Conservation (phyloP, 2,888 invertebrate species). For the Panopea generosa region DNA sequence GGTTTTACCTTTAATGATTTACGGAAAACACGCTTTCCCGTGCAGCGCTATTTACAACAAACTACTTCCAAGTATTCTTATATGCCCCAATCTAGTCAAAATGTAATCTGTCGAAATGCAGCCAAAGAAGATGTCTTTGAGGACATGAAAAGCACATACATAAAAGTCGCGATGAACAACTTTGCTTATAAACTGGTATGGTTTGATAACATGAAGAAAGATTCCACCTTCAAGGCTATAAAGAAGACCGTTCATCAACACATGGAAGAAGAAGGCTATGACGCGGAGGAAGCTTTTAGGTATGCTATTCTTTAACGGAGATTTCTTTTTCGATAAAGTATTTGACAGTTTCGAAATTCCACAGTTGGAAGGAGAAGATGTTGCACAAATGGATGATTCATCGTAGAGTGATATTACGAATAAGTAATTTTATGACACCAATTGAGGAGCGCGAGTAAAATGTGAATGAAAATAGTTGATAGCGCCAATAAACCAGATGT, state of each 20-base stretch:
- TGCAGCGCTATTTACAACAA: too few species aligned
- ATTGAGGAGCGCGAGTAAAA: too few species aligned
- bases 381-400: too few species aligned
- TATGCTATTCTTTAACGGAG: constrained; percentile 12
- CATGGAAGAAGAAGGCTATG: constrained; percentile 4
- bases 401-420: too few species aligned
- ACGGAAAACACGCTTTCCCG: too few species aligned
- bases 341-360: constrained; percentile 9
- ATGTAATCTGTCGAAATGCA: too few species aligned
- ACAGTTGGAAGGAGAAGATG: not conserved
- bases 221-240: constrained; percentile 12
- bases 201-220: constrained; percentile 16
- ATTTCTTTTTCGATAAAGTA: constrained; percentile 21
- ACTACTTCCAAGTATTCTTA: too few species aligned
- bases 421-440: too few species aligned
- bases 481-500: too few species aligned
- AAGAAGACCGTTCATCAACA: constrained; percentile 12
- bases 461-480: too few species aligned
- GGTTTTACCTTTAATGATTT: too few species aligned
- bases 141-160: constrained; percentile 14
- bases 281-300: constrained; percentile 14
- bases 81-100: too few species aligned
- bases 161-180: constrained; percentile 11
- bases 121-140: constrained; percentile 12
- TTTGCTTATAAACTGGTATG: constrained; percentile 8